These are phyloP conservation scores for Tachuris rubrigastra DNA, from an alignment of 2,113 vertebrate species.

Conservation along the genomic window DNA sequence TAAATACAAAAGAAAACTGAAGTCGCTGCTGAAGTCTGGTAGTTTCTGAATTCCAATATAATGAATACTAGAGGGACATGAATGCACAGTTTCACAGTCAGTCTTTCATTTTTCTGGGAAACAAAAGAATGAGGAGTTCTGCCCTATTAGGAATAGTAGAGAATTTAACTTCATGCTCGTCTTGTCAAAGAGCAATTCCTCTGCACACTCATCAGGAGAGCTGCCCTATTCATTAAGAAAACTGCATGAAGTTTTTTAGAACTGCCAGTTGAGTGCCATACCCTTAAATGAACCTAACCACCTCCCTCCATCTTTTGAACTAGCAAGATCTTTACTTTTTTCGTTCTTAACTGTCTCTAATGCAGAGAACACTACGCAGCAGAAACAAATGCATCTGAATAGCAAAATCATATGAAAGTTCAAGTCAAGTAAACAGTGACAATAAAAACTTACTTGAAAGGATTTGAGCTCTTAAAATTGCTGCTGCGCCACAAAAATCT, in stretches of 20 bases:
- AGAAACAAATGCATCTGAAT: neutral
- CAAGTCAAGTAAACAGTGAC: neutral
- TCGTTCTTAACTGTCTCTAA: neutral
- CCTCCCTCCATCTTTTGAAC: neutral
- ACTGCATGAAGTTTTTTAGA: neutral
- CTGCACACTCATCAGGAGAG: neutral
- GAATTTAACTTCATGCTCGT: neutral
- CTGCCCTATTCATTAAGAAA: neutral
- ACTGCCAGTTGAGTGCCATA: neutral
- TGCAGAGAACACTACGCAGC: neutral
- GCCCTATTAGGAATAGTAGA: neutral
- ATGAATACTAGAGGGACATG: neutral
- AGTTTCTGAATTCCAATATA: neutral
- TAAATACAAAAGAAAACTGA: neutral
- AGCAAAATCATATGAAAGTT: neutral
- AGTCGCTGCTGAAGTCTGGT: neutral
- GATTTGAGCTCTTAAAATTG: neutral
- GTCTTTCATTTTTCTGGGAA: neutral
- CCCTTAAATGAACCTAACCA: neutral
- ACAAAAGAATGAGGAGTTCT: neutral
- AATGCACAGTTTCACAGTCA: neutral
- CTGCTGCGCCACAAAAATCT: neutral
- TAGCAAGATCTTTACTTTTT: neutral
- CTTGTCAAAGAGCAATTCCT: neutral
- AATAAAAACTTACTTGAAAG: neutral